Evolutionary conservation across 2,797 vertebrate genomes (phyloP).

Genomic region (Chaetodon trifasciatus): DNA sequence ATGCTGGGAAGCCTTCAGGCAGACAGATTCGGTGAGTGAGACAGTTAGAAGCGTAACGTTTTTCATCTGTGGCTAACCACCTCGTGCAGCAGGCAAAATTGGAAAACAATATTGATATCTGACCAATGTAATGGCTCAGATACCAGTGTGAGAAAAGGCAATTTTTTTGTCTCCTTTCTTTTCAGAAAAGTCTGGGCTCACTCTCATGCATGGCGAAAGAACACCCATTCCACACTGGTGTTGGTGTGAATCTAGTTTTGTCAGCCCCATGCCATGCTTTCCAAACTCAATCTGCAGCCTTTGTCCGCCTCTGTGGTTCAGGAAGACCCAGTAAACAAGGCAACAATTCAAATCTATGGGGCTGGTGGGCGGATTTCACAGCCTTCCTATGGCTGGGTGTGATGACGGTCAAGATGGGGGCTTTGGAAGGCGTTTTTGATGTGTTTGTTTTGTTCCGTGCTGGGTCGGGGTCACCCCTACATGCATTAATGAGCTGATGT

Average conservation of each 20-base stretch:
- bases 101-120: slow-evolving; percentile 83
- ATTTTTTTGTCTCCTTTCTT: slow-evolving; percentile 43
- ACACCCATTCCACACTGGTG: slow-evolving; percentile 47
- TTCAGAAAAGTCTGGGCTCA: slow-evolving; percentile 53
- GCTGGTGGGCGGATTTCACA: slow-evolving; percentile 66
- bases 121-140: slow-evolving; percentile 78
- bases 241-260: slow-evolving; percentile 54
- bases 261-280: slow-evolving; percentile 43
- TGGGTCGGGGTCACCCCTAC: slow-evolving; percentile 71
- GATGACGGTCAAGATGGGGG: slow-evolving; percentile 67
- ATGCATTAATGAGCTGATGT: slow-evolving; percentile 82
- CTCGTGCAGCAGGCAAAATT: slow-evolving; percentile 75
- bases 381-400: slow-evolving; percentile 61
- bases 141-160: slow-evolving; percentile 56
- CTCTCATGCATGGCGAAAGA: slow-evolving; percentile 48
- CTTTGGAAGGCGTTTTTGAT: slow-evolving; percentile 70
- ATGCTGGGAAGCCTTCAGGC: slow-evolving; percentile 84
- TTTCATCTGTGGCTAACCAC: slow-evolving; percentile 82
- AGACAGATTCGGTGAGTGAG: slow-evolving; percentile 76
- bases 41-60: slow-evolving; percentile 81
- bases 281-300: slow-evolving; percentile 64
- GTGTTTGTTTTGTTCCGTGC: slow-evolving; percentile 69
- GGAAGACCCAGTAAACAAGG: slow-evolving; percentile 65
- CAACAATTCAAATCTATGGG: slow-evolving; percentile 65
- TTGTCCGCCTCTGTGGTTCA: slow-evolving; percentile 52